A percentile compares a stretch with the other conserved stretches of the same genome.
These are phyloP conservation scores for Acanthosepion pharaonis DNA, from an alignment of 2,888 invertebrate species.

Conservation along the genomic window DNA sequence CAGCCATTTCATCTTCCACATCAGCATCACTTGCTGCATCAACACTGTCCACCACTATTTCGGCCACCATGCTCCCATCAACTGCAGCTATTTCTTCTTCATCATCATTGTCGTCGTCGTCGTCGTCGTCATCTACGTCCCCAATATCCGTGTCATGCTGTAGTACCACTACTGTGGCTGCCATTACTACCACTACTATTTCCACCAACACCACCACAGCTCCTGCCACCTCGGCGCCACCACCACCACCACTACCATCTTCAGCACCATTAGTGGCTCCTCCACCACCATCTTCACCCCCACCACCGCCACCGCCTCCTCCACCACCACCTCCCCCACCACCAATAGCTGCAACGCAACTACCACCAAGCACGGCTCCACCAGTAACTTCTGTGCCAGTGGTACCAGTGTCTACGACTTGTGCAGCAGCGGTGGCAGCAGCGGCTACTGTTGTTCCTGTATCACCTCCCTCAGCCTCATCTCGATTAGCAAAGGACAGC, in stretches of 20 bases:
- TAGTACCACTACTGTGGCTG: background rate
- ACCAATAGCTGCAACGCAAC: slow-evolving; percentile 47
- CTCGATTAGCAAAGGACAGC: slow-evolving; percentile 24
- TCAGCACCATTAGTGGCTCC: slow-evolving; percentile 42
- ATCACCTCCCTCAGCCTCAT: background rate
- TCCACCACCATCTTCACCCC: slow-evolving; percentile 54
- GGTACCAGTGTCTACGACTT: slow-evolving; percentile 43
- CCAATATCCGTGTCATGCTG: background rate
- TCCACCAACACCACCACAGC: slow-evolving; percentile 36
- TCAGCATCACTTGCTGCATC: slow-evolving; percentile 34
- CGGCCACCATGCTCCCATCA: background rate
- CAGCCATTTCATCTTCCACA: slow-evolving; percentile 40
- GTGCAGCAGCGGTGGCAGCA: slow-evolving; percentile 45
- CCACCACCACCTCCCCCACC: slow-evolving; percentile 49
- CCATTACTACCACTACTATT: background rate
- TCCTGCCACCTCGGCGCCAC: slow-evolving; percentile 45
- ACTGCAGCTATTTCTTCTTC: background rate
- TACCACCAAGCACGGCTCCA: slow-evolving; percentile 35
- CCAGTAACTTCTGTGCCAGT: background rate
- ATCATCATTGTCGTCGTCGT: background rate
- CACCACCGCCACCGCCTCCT: slow-evolving; percentile 50
- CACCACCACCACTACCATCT: background rate
- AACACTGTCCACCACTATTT: background rate
- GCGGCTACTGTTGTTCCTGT: background rate
- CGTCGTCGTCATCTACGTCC: background rate